Conservation (phyloP, 2,113 vertebrate genomes). For the Syngnathus typhle region DNA sequence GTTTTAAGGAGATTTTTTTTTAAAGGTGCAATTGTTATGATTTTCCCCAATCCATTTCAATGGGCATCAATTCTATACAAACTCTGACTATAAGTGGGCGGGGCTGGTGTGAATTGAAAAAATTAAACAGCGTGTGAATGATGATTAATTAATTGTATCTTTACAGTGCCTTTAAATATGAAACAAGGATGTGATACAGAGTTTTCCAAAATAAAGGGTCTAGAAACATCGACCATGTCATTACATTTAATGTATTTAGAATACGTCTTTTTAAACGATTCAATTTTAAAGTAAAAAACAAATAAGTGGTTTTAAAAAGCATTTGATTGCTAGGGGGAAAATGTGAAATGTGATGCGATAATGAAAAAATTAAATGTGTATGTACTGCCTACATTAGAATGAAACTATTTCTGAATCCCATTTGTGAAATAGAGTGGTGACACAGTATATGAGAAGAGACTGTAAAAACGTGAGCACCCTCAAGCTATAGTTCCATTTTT, state of each 20-base stretch:
- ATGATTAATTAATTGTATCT: too few species aligned
- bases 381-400: background rate
- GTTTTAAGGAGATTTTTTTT: too few species aligned
- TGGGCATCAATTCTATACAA: too few species aligned
- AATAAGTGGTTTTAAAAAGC: background rate
- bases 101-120: too few species aligned
- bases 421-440: background rate
- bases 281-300: background rate
- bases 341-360: background rate
- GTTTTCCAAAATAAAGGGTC: background rate
- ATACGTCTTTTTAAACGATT: background rate
- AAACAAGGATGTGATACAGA: background rate
- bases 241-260: background rate
- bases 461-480: constrained; percentile 10
- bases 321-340: background rate
- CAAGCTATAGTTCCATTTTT: constrained; percentile 14
- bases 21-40: too few species aligned
- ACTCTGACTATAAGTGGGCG: too few species aligned
- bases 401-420: constrained; percentile 6
- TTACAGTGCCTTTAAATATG: background rate
- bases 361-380: background rate
- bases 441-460: background rate
- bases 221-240: background rate
- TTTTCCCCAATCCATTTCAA: too few species aligned
- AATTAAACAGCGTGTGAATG: too few species aligned